A percentile compares a stretch with the other conserved stretches of the same genome.
Evolutionary conservation across 2,888 invertebrate species (phyloP).

Genomic region (Catocala nupta): DNA sequence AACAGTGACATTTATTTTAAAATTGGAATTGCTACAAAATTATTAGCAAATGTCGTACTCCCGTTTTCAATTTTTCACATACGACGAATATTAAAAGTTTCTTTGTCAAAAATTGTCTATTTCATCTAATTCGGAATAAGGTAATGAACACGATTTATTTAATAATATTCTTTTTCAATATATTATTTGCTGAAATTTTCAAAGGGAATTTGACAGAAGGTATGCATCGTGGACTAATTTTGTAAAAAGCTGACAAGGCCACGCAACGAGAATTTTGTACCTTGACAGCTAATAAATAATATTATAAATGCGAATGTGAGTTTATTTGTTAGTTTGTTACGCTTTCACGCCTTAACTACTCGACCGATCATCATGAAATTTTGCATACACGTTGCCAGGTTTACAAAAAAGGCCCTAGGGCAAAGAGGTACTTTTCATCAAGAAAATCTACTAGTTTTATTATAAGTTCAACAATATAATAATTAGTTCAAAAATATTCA

Average conservation of each 20-base stretch:
- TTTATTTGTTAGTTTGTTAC: too few species aligned
- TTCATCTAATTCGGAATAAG: conserved; percentile 13
- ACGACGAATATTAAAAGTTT: conserved; percentile 38
- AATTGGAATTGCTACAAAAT: conserved; percentile 65
- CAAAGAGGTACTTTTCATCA: too few species aligned
- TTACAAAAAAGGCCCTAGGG: too few species aligned
- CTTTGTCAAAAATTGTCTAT: conserved; percentile 13
- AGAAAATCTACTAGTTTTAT: too few species aligned
- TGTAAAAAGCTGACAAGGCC: neutral
- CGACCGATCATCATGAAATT: too few species aligned
- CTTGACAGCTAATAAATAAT: too few species aligned
- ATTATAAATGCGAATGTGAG: too few species aligned
- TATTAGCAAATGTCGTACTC: conserved; percentile 53
- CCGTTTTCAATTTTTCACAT: conserved; percentile 39
- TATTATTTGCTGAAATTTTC: neutral
- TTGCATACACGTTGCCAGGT: too few species aligned
- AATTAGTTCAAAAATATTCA: too few species aligned
- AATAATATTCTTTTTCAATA: neutral
- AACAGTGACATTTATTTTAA: conserved; percentile 51
- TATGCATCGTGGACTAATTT: neutral
- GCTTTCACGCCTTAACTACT: too few species aligned
- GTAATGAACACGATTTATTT: conserved; percentile 18
- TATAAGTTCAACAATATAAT: too few species aligned
- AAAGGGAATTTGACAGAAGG: neutral
- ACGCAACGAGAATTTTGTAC: too few species aligned